Conservation (phyloP, 2,888 invertebrate species). For the Cryptocephalus primarius region DNA sequence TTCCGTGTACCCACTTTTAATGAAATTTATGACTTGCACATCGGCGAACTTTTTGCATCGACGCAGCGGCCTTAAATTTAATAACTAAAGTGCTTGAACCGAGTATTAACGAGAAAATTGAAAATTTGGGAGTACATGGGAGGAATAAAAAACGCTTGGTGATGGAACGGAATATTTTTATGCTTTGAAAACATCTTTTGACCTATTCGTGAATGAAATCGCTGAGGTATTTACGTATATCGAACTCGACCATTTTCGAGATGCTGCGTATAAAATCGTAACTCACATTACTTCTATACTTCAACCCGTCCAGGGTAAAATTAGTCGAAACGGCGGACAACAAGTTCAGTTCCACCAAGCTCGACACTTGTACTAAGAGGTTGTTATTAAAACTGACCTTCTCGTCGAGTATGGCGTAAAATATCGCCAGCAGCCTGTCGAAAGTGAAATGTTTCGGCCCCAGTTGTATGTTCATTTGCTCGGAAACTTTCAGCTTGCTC, state of each 20-base stretch:
- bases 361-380: slow-evolving; percentile 77
- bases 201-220: slow-evolving; percentile 46
- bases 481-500: slow-evolving; percentile 47
- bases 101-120: too few species aligned
- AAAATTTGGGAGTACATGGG: too few species aligned
- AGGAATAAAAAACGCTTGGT: too few species aligned
- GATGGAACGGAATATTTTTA: too few species aligned
- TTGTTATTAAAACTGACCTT: slow-evolving; percentile 77
- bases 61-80: too few species aligned
- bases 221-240: slow-evolving; percentile 63
- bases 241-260: slow-evolving; percentile 65
- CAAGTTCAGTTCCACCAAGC: slow-evolving; percentile 73
- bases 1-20: too few species aligned
- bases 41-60: too few species aligned
- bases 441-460: slow-evolving; percentile 59
- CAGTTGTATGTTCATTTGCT: slow-evolving; percentile 54
- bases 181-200: too few species aligned
- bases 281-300: slow-evolving; percentile 77
- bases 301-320: slow-evolving; percentile 65
- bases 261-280: slow-evolving; percentile 71
- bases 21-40: too few species aligned
- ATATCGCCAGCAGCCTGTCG: slow-evolving; percentile 26
- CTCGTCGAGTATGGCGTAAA: slow-evolving; percentile 65
- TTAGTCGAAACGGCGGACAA: slow-evolving; percentile 60
- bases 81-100: too few species aligned